Evolutionary conservation across 2,888 invertebrate species (phyloP), one percentile per base, ranked within the genome.

Genomic region (Nipponacmea schrenckii): DNA sequence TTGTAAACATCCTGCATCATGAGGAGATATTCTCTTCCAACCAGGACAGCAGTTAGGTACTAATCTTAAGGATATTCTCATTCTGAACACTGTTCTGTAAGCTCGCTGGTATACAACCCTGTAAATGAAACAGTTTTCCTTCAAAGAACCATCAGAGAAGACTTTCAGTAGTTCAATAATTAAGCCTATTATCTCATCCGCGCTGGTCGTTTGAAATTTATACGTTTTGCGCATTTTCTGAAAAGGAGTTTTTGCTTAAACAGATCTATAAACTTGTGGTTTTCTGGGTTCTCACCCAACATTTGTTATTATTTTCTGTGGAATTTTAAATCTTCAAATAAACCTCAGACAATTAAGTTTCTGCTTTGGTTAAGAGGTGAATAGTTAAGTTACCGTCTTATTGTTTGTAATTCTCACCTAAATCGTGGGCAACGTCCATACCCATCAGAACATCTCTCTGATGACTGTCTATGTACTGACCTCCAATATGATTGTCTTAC

Each of bases 31-130:
- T 17, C 73, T 69, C 15, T 68, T 46, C 77, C 77, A 77, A 1
- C 77, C 77, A 0, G 74, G 74, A 65, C 77, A 77, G 26, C 77
- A 77, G 24, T 74, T 73, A 20, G 70, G 69, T 5, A 68, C 69
- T 1, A 73, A 24, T 26, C 72, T 68, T 1, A 73, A 68, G 27
- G 68, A 64, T 15, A 77, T 72, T 69, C 75, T 69, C 70, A 77
- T 72, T 66, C 72, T 69, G 46, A 77, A 73, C 7, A 77, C 73
- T 20, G 77, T 77, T 2, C 75, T 69, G 63, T 67, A 74, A 4
- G 77, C 71, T 39, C 68, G 73, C 64, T 71, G 71, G 65, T 77
- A 77, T 1, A 67, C 67, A 8, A 77, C 46, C 0, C 77, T 77
- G 75, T 15, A 45, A 67, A 39, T 39, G n/a, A 48, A 20, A 24